These are phyloP conservation scores for Aldabrachelys gigantea DNA, from an alignment of 2,113 vertebrate genomes.

Conservation along the genomic window DNA sequence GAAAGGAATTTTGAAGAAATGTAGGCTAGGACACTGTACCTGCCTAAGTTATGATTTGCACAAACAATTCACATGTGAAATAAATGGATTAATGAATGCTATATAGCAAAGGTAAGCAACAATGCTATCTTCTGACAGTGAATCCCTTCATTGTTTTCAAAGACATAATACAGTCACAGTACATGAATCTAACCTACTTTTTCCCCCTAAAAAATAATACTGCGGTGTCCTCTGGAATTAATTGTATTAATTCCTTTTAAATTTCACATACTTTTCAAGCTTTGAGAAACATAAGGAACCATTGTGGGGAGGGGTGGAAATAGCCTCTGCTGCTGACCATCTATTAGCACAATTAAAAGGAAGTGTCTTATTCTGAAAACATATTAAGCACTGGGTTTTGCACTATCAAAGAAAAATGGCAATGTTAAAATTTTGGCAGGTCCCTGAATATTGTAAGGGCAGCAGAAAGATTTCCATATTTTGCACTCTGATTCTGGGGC, in stretches of 20 bases:
- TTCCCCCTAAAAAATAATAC: not conserved
- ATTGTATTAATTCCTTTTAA: not conserved
- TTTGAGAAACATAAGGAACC: not conserved
- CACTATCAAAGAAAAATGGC: not conserved
- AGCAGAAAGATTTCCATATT: not conserved
- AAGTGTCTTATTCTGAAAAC: not conserved
- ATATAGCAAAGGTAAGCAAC: not conserved
- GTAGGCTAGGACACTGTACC: not conserved
- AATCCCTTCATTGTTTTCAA: not conserved
- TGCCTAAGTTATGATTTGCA: not conserved
- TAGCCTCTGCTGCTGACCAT: not conserved
- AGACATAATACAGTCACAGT: not conserved
- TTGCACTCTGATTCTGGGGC: not conserved
- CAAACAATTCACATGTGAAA: not conserved
- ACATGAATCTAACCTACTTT: not conserved
- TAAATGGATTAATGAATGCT: not conserved
- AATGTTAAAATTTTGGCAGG: not conserved
- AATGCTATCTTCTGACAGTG: not conserved
- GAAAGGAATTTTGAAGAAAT: not conserved
- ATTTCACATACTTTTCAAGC: not conserved
- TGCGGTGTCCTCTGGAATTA: not conserved
- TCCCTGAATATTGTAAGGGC: not conserved
- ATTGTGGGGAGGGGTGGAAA: not conserved
- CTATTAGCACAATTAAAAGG: not conserved
- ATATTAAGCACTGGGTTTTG: not conserved